phyloP scores from a whole-genome alignment of 2,797 vertebrate species.

The Mastacembelus armatus region DNA sequence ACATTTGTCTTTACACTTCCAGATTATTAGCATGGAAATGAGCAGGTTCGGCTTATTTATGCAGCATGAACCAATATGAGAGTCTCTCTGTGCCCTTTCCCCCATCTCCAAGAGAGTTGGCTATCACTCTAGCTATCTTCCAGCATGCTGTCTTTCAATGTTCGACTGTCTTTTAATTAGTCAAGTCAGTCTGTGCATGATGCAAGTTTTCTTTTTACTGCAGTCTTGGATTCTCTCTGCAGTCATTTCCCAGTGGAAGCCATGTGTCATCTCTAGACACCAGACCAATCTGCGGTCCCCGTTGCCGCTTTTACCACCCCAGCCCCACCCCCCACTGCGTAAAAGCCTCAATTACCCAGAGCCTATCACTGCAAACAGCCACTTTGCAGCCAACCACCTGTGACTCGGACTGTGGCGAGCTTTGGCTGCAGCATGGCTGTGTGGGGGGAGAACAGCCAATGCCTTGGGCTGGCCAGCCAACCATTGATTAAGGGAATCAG shows the following conservation, averaged over 20 bases:
- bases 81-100: constrained; percentile 20
- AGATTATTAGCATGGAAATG: constrained; percentile 69
- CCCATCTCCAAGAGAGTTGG: constrained; percentile 14
- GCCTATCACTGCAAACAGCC: constrained; percentile 77
- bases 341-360: constrained; percentile 78
- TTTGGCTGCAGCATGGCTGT: constrained; percentile 39
- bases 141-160: neutral
- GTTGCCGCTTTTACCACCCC: constrained; percentile 36
- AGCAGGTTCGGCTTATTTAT: constrained; percentile 53
- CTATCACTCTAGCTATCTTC: constrained; percentile 10
- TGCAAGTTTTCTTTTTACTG: constrained; percentile 44
- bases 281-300: constrained; percentile 58
- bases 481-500: constrained; percentile 82
- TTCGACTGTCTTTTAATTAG: constrained; percentile 39
- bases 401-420: constrained; percentile 72
- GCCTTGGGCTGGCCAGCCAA: constrained; percentile 64
- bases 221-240: constrained; percentile 50
- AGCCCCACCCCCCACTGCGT: constrained; percentile 53
- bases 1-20: constrained; percentile 47
- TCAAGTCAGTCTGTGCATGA: constrained; percentile 7
- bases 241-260: constrained; percentile 58
- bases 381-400: constrained; percentile 81
- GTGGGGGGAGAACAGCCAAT: constrained; percentile 54
- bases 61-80: constrained; percentile 21
- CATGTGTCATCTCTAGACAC: constrained; percentile 51